These are phyloP conservation scores for Phoenoteleia sp. DNA, from an alignment of 2,888 invertebrate species.

Conservation along the genomic window DNA sequence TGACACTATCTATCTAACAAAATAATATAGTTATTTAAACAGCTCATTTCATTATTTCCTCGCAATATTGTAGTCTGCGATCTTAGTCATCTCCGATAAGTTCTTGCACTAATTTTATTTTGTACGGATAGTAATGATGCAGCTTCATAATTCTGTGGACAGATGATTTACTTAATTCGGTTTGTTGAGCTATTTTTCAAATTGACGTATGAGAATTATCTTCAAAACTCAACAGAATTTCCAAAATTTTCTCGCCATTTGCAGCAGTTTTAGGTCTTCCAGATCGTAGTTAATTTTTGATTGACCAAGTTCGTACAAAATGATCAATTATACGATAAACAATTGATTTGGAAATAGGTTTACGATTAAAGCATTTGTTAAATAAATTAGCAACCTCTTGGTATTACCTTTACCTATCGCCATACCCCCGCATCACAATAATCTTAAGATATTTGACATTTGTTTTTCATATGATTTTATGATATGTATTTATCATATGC, in stretches of 20 bases:
- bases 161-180: neutral
- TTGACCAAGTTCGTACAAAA: conserved; percentile 5
- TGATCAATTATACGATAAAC: conserved; percentile 20
- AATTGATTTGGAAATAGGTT: neutral
- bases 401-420: neutral
- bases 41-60: conserved; percentile 5
- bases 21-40: too few relatives aligned
- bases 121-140: neutral
- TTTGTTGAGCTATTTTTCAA: conserved; percentile 1
- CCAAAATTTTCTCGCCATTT: conserved; percentile 1
- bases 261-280: conserved; percentile 8
- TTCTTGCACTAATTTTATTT: neutral
- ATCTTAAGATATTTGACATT: too few relatives aligned
- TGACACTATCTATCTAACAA: too few relatives aligned
- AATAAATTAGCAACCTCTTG: neutral
- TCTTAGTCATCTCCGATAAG: neutral
- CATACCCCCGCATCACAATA: too few relatives aligned
- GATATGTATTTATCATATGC: too few relatives aligned
- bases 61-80: conserved; percentile 6
- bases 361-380: too few relatives aligned
- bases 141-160: neutral
- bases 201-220: neutral
- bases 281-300: conserved; percentile 18
- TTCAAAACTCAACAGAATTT: conserved; percentile 4
- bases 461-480: too few relatives aligned